phyloP scores from a whole-genome alignment of 2,113 vertebrate species.

The Petroica traversi region DNA sequence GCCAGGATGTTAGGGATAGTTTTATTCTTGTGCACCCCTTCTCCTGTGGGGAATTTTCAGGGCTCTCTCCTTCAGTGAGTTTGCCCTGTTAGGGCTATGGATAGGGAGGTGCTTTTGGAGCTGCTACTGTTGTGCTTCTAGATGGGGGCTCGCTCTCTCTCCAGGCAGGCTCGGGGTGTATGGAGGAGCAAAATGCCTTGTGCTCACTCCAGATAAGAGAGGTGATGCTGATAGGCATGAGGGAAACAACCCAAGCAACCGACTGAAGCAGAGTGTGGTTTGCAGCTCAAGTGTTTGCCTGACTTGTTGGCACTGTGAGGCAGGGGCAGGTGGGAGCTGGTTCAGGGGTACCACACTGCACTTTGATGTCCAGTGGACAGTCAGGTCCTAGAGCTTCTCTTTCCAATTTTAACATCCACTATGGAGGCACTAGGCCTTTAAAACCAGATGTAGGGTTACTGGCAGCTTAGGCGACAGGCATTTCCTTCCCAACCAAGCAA shows the following conservation, averaged over 20 bases:
- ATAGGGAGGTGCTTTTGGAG: neutral
- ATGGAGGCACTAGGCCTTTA: neutral
- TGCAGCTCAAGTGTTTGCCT: neutral
- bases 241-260: neutral
- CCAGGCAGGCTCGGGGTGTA: neutral
- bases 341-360: accelerated
- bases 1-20: accelerated
- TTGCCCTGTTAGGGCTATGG: neutral
- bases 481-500: neutral
- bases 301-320: neutral
- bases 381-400: neutral
- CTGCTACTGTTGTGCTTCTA: neutral
- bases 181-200: neutral
- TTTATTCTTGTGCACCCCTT: neutral
- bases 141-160: neutral
- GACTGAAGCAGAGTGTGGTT: slow-evolving; percentile 8
- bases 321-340: neutral
- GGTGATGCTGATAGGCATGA: slow-evolving; percentile 6
- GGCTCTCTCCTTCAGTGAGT: neutral
- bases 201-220: slow-evolving; percentile 32
- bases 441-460: neutral
- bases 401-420: neutral
- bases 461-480: neutral
- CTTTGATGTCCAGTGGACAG: neutral
- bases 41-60: neutral